These are phyloP conservation scores for Napeogenes inachia DNA, from an alignment of 2,888 invertebrate species.

Conservation along the genomic window DNA sequence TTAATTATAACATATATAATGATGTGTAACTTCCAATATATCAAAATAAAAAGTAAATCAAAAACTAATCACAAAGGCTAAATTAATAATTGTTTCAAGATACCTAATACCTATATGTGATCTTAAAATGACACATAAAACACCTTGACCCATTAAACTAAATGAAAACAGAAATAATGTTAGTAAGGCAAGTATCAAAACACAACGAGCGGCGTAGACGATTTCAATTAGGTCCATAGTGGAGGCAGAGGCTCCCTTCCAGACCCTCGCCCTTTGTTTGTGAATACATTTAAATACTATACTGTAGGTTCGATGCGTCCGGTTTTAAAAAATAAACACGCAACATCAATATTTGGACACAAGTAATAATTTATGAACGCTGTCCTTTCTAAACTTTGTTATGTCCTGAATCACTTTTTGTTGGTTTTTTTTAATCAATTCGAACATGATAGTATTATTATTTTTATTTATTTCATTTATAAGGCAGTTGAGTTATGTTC, in stretches of 20 bases:
- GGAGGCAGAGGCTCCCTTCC: conserved; percentile 57
- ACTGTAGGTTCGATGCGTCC: conserved; percentile 54
- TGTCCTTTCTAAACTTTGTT: conserved; percentile 41
- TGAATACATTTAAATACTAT: conserved; percentile 71
- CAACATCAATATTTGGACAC: conserved; percentile 58
- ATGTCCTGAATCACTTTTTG: conserved; percentile 21
- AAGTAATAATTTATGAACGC: conserved; percentile 59
- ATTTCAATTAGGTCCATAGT: conserved; percentile 71
- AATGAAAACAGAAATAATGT: not conserved
- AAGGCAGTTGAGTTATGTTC: too few relatives aligned
- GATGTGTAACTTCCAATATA: too few relatives aligned
- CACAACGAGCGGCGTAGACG: conserved; percentile 36
- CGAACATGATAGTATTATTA: too few relatives aligned
- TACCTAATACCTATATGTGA: not conserved
- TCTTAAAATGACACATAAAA: not conserved
- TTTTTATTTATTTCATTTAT: too few relatives aligned
- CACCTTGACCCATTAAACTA: not conserved
- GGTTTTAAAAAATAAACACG: conserved; percentile 56
- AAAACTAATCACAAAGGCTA: too few relatives aligned
- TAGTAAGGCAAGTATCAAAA: conserved; percentile 48
- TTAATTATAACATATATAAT: too few relatives aligned
- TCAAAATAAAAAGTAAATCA: too few relatives aligned
- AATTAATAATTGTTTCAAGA: too few relatives aligned
- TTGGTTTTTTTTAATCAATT: not conserved
- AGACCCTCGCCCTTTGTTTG: conserved; percentile 67